Conservation (phyloP, 37 sponge, comb jelly and placozoan species). For the Ianthella basta region DNA sequence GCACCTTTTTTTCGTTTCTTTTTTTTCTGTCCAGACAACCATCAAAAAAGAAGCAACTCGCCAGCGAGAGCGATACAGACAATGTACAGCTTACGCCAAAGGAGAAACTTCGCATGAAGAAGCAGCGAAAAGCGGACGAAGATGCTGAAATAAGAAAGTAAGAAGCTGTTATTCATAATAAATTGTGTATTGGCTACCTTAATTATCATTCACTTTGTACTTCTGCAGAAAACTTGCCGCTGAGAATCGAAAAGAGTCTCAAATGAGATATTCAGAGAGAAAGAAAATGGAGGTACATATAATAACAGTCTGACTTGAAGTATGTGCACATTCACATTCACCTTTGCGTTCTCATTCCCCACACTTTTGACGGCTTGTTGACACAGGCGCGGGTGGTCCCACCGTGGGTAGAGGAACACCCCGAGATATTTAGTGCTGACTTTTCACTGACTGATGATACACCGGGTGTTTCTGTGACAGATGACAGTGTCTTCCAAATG, state of each 20-base stretch:
- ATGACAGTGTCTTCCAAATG: not conserved
- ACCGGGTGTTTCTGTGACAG: constrained; percentile 12
- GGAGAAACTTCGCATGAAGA: constrained; percentile 57
- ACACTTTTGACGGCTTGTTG: too few relatives aligned
- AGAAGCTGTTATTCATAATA: not conserved
- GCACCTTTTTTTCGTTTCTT: constrained; percentile 65
- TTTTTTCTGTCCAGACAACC: constrained; percentile 47
- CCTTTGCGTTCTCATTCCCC: not conserved
- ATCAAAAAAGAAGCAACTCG: constrained; percentile 49
- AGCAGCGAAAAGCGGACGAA: constrained; percentile 71
- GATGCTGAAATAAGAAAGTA: constrained; percentile 71
- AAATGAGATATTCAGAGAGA: constrained; percentile 29
- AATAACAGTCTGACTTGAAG: not conserved
- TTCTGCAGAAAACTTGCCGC: constrained; percentile 34
- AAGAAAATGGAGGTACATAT: constrained; percentile 15
- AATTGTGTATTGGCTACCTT: too few relatives aligned
- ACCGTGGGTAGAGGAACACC: constrained; percentile 89
- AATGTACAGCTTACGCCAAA: constrained; percentile 44
- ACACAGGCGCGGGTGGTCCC: constrained; percentile 53
- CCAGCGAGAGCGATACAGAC: constrained; percentile 18
- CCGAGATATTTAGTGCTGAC: constrained; percentile 75
- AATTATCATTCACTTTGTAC: not conserved
- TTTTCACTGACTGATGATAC: constrained; percentile 67
- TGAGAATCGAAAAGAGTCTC: constrained; percentile 18
- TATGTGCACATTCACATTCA: not conserved